A percentile compares a stretch with the other conserved stretches of the same genome.
These are phyloP conservation scores for Cyclura pinguis DNA, from an alignment of 2,797 vertebrate species.

Conservation along the genomic window DNA sequence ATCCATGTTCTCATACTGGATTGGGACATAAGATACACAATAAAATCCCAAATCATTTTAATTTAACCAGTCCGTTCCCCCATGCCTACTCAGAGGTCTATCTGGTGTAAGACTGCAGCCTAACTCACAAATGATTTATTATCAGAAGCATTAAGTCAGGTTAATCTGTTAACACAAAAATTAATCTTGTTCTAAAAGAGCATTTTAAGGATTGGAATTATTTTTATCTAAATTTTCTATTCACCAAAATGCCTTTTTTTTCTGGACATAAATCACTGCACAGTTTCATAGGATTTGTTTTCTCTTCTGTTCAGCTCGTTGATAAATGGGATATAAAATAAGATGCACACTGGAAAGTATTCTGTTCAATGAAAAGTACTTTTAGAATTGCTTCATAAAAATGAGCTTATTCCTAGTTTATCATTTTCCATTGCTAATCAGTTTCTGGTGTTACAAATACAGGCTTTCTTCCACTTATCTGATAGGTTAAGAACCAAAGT, in stretches of 20 bases:
- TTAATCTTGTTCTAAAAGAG: neutral
- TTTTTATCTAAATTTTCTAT: conserved; percentile 1
- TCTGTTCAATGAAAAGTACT: neutral
- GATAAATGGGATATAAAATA: neutral
- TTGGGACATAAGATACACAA: neutral
- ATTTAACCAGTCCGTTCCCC: neutral
- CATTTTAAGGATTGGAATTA: neutral
- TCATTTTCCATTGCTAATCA: neutral
- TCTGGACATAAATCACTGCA: neutral
- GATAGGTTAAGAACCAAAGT: no score
- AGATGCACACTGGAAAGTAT: neutral
- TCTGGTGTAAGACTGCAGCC: neutral
- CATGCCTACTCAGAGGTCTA: neutral
- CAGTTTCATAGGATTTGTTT: neutral
- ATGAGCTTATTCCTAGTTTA: neutral
- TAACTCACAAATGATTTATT: neutral
- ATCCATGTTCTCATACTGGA: neutral
- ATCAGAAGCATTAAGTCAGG: neutral
- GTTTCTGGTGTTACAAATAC: neutral
- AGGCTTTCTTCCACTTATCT: no score
- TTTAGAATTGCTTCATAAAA: neutral
- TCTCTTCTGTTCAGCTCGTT: neutral
- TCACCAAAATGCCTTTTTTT: no score
- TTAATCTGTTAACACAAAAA: neutral
- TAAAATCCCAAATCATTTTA: neutral